These are phyloP conservation scores for Hassar affinis DNA, from an alignment of 2,113 vertebrate genomes.

Conservation along the genomic window DNA sequence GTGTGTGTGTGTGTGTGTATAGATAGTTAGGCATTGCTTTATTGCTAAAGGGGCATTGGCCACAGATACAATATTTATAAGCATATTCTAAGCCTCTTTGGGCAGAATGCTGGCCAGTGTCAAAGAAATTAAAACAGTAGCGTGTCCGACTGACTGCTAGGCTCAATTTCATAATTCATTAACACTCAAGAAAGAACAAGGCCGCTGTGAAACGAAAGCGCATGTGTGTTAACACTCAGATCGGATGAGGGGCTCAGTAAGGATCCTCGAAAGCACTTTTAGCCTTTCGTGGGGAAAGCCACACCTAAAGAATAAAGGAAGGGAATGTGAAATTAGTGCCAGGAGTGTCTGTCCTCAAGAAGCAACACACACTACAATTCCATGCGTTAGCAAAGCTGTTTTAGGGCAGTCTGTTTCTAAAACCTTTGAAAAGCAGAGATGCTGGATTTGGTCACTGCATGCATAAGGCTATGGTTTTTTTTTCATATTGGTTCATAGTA, in stretches of 20 bases:
- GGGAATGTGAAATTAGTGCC: conserved; percentile 83
- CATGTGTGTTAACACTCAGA: conserved; percentile 79
- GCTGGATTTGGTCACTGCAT: conserved; percentile 22
- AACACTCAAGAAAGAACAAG: conserved; percentile 61
- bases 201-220: conserved; percentile 86
- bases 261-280: conserved; percentile 86
- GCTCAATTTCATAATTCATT: conserved; percentile 72
- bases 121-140: conserved; percentile 45
- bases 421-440: conserved; percentile 6
- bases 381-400: conserved; percentile 38
- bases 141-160: conserved; percentile 82
- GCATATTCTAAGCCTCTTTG: conserved; percentile 50
- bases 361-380: conserved; percentile 44
- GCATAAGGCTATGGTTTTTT: background rate
- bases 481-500: conserved; percentile 4
- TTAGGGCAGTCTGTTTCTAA: conserved; percentile 34
- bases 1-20: too few relatives aligned
- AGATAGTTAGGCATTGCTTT: background rate
- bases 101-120: conserved; percentile 49
- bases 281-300: conserved; percentile 92
- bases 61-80: conserved; percentile 1
- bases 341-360: conserved; percentile 61
- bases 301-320: conserved; percentile 92
- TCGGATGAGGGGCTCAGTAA: conserved; percentile 87
- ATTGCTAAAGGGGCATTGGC: background rate